Conservation (phyloP, 2,888 invertebrate genomes). For the Arrhopalites spinosus region DNA sequence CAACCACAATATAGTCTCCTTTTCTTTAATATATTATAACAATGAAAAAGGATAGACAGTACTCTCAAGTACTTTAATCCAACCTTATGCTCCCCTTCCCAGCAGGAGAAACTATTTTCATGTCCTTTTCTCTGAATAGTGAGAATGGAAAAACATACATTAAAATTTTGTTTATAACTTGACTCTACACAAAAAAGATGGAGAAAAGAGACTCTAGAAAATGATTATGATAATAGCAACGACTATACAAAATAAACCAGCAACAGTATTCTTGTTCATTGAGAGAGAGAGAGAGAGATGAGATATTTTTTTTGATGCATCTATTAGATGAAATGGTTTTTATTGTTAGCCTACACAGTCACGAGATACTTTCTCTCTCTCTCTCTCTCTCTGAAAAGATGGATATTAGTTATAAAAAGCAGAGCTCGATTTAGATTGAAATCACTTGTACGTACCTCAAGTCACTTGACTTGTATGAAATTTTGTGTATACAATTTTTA, state of each 20-base stretch:
- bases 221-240: not conserved
- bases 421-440: conserved; percentile 24
- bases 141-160: not conserved
- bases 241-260: not conserved
- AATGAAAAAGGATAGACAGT: not conserved
- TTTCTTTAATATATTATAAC: too few species aligned
- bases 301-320: conserved; percentile 8
- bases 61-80: not conserved
- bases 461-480: too few species aligned
- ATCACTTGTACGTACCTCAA: conserved; percentile 1
- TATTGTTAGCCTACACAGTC: not conserved
- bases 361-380: not conserved
- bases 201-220: too few species aligned
- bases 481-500: too few species aligned
- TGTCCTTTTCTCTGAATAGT: not conserved
- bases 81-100: not conserved
- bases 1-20: not conserved
- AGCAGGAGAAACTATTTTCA: not conserved
- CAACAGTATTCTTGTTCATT: not conserved
- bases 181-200: too few species aligned
- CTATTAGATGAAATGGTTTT: conserved; percentile 14
- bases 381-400: not conserved
- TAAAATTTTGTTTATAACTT: conserved; percentile 6
- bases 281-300: not conserved
- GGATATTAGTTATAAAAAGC: too few species aligned